Base-by-base conservation (phyloP, 2,888 invertebrate genomes). In the Amphimallon solstitiale region DNA sequence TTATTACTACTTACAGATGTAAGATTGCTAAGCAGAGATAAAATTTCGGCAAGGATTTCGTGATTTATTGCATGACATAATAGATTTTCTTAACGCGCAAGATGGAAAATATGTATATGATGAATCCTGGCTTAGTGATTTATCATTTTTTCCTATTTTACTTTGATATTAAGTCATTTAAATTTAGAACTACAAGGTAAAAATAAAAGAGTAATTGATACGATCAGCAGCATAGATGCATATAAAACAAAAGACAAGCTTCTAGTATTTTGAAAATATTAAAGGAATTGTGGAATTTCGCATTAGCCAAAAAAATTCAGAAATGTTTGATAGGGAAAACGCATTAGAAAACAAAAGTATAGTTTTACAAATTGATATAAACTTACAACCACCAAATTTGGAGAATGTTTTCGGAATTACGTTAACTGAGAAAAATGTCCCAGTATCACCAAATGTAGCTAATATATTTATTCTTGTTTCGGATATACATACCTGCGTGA, bases 321-420 rank as follows among this genome's bases (percentile, higher is more conserved):
- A 62, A 67, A 23, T 65, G 63, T 70, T 70, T 70, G 29, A 70
- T 66, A 40, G 68, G 9, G 65, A 69, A 52, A 68, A 68, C 1
- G 63, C 40, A 6, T 46, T 71, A 51, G 63, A 67, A 66, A 71
- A 70, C 63, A 68, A 70, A 68, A 67, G 64, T 65, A 68, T 70
- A 68, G 68, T 35, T 65, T 46, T 69, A 66, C 70, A 69, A 68
- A 35, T 59, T 67, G 69, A 70, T 60, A 43, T 68, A 63, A 64
- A 63, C 63, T 70, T 69, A 71, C 65, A 65, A 69, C 62, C 67
- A 69, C 64, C 60, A 21, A 65, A 71, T 17, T 66, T 66, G 65
- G 66, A 34, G 66, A 68, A 59, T 45, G 61, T 67, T 71, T 69
- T 67, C 69, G 69, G 67, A 69, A 69, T 68, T 69, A 65, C 23